These are phyloP conservation scores for Diarsia rubi DNA, from an alignment of 2,888 invertebrate species.

Conservation along the genomic window DNA sequence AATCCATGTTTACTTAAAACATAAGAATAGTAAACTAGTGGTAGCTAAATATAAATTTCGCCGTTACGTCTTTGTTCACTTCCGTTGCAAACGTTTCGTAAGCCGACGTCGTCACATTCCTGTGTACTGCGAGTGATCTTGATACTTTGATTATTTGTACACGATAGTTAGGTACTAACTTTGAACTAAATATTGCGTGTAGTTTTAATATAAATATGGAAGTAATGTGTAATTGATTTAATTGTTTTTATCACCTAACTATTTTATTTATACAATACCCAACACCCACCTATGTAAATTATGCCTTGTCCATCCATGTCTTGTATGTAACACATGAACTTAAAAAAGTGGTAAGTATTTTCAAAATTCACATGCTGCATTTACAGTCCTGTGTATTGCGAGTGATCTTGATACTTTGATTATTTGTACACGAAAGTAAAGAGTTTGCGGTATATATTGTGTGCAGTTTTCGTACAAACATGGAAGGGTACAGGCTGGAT, in stretches of 20 bases:
- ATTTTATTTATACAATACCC: no score
- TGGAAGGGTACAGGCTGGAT: no score
- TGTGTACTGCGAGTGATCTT: slow-evolving; percentile 73
- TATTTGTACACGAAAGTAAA: slow-evolving; percentile 13
- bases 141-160: slow-evolving; percentile 73
- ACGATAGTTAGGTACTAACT: background rate
- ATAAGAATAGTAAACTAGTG: background rate
- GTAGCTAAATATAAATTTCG: slow-evolving; percentile 32
- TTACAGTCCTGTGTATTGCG: slow-evolving; percentile 80
- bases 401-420: slow-evolving; percentile 77
- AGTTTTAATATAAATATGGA: background rate
- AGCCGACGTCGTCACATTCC: slow-evolving; percentile 88
- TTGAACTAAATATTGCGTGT: background rate
- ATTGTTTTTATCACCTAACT: no score
- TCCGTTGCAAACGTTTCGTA: slow-evolving; percentile 84
- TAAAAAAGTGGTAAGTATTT: no score
- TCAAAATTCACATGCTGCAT: no score
- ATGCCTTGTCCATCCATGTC: no score
- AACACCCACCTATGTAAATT: no score
- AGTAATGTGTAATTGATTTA: no score
- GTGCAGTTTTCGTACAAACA: no score
- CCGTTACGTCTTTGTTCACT: slow-evolving; percentile 65
- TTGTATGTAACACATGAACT: no score
- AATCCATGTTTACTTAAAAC: background rate
- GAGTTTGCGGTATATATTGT: background rate